A percentile compares a stretch with the other conserved stretches of the same genome.
These are phyloP conservation scores for Bombylius major DNA, from an alignment of 2,888 invertebrate genomes.

Conservation along the genomic window DNA sequence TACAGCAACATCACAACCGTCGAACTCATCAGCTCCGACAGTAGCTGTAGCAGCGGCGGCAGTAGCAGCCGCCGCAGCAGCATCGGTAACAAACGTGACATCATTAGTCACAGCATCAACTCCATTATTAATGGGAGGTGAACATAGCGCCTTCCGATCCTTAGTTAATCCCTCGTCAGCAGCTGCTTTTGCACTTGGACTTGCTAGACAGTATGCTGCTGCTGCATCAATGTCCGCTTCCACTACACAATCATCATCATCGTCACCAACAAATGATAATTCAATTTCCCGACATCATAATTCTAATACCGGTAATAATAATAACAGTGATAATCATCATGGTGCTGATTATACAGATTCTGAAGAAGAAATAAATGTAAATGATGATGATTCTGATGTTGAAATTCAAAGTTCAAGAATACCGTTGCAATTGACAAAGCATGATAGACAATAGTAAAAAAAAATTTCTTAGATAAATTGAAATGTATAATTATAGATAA, in stretches of 20 bases:
- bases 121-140: constrained; percentile 68
- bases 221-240: constrained; percentile 16
- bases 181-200: constrained; percentile 40
- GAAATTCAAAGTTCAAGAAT: constrained; percentile 25
- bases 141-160: constrained; percentile 77
- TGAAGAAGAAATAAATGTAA: constrained; percentile 74
- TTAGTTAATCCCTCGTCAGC: constrained; percentile 49
- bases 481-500: too few relatives aligned
- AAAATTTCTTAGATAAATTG: too few relatives aligned
- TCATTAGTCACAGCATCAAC: constrained; percentile 38
- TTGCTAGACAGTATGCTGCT: constrained; percentile 27
- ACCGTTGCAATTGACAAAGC: constrained; percentile 34
- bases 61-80: constrained; percentile 20
- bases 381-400: constrained; percentile 54
- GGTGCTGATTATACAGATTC: constrained; percentile 28
- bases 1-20: constrained; percentile 1
- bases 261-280: constrained; percentile 2
- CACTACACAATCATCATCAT: constrained; percentile 1
- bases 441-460: constrained; percentile 21
- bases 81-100: constrained; percentile 17
- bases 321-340: neutral
- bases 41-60: constrained; percentile 5
- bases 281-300: neutral
- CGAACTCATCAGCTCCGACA: constrained; percentile 4
- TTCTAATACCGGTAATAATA: neutral